These are phyloP conservation scores for Hypolimnas misippus DNA, from an alignment of 2,888 invertebrate species.

Conservation along the genomic window DNA sequence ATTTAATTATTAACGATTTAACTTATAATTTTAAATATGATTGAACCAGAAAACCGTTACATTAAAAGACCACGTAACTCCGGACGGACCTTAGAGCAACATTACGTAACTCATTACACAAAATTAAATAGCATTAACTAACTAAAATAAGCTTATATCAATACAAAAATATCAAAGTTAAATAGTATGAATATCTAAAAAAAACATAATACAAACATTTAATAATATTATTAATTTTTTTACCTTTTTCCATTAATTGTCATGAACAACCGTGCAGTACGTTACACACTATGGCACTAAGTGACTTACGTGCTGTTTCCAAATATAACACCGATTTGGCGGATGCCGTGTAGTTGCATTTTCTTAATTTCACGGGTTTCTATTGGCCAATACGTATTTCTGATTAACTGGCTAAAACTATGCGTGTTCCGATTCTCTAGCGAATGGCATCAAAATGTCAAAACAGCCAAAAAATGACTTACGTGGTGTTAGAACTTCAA, in stretches of 20 bases:
- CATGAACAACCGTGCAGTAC: not conserved
- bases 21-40: not conserved
- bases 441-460: conserved; percentile 31
- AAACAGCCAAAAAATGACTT: conserved; percentile 26
- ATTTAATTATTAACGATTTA: not conserved
- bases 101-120: too few species aligned
- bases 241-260: conserved; percentile 5
- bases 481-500: conserved; percentile 25
- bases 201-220: not conserved
- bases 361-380: conserved; percentile 1
- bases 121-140: not conserved
- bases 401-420: conserved; percentile 10
- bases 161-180: not conserved
- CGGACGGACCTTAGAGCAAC: too few species aligned
- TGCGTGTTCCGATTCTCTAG: conserved; percentile 25
- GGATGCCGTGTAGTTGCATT: not conserved
- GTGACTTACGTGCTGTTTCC: conserved; percentile 1
- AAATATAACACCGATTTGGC: not conserved
- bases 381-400: not conserved
- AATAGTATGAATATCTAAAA: not conserved
- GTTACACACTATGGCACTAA: not conserved
- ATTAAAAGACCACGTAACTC: not conserved
- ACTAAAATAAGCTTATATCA: conserved; percentile 1
- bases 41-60: too few species aligned
- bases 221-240: not conserved